A percentile compares a stretch with the other conserved stretches of the same genome.
phyloP scores from a whole-genome alignment of 1,140 invertebrate genomes.

The Thereuonema tuberculata region DNA sequence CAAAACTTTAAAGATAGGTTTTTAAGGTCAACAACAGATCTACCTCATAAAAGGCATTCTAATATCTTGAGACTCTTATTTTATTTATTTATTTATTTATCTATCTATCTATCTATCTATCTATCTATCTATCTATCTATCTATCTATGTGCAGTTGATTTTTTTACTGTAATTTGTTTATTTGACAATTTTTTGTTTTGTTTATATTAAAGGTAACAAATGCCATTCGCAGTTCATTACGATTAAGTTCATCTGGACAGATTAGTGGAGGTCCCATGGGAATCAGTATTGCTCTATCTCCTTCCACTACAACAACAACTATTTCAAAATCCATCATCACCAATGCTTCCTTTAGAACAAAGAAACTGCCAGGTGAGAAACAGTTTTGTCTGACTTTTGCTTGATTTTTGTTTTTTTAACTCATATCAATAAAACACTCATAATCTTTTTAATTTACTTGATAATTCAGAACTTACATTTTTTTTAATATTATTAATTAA shows the following conservation, averaged over 20 bases:
- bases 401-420: not conserved
- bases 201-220: conserved; percentile 45
- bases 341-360: conserved; percentile 89
- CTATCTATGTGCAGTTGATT: no score
- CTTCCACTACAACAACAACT: conserved; percentile 52
- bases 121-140: no score
- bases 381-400: not conserved
- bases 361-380: conserved; percentile 65
- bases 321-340: conserved; percentile 90
- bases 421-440: no score
- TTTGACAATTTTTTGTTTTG: not conserved
- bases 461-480: not conserved
- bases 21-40: no score
- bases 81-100: no score
- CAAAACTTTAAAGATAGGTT: no score
- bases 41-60: no score
- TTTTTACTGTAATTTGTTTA: no score
- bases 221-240: conserved; percentile 72
- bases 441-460: not conserved
- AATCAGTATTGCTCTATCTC: conserved; percentile 59
- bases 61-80: no score
- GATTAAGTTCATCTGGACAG: conserved; percentile 48
- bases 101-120: no score
- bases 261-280: conserved; percentile 61
- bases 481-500: not conserved